These are phyloP conservation scores for Porites lobata DNA, from an alignment of 92 coral and sea anemone species.

Conservation along the genomic window DNA sequence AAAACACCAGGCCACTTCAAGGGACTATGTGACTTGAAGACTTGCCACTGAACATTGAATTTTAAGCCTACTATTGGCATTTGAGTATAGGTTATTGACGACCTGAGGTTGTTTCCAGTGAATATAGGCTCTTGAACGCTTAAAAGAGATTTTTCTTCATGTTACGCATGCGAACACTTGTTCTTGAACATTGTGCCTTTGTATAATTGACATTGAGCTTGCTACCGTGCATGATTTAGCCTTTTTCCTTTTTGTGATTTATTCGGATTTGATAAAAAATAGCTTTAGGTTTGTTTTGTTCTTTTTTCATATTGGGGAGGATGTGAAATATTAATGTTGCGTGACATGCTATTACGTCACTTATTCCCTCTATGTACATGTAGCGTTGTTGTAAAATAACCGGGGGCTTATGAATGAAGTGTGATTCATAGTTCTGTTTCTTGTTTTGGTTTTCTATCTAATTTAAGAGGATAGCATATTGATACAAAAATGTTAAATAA, in stretches of 20 bases:
- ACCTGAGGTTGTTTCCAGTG: not conserved
- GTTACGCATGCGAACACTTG: too few species aligned
- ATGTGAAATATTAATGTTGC: too few species aligned
- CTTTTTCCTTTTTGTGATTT: not conserved
- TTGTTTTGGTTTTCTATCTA: too few species aligned
- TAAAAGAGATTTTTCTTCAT: too few species aligned
- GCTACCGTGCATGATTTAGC: not conserved
- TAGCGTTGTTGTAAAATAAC: too few species aligned
- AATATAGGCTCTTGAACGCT: not conserved
- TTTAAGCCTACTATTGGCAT: not conserved
- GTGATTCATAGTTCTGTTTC: too few species aligned
- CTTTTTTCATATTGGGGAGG: not conserved
- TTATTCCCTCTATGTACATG: not conserved
- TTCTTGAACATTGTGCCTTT: too few species aligned
- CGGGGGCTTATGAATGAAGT: too few species aligned
- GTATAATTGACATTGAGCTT: not conserved
- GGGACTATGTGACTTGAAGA: not conserved
- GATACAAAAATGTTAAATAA: too few species aligned
- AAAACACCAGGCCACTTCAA: not conserved
- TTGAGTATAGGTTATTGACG: not conserved
- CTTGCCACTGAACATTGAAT: not conserved
- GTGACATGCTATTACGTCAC: not conserved
- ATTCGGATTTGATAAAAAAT: too few species aligned
- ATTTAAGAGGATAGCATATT: too few species aligned
- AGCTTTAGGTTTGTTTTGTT: too few species aligned